Base-by-base conservation (phyloP, 2,888 invertebrate species). In the Phyto melanocephala region DNA sequence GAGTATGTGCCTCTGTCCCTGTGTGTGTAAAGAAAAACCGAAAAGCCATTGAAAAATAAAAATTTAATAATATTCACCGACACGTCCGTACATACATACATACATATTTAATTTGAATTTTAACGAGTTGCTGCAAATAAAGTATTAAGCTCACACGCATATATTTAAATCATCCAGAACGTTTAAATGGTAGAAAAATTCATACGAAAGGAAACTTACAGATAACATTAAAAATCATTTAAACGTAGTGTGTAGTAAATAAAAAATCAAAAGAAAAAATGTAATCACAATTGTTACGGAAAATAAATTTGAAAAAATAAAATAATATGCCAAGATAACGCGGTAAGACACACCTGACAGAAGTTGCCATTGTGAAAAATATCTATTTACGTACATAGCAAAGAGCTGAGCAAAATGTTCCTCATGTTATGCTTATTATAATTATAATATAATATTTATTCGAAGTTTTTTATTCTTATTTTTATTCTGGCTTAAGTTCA, bases 211-310 rank as follows among this genome's bases (percentile, higher is more conserved):
- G 40, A 60, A 67, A 75, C 24, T 22, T 28, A 28, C n/a, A n/a
- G n/a, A n/a, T 47, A 20, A 28, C 17, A 50, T 67, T 67, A 50
- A 68, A 75, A 65, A 76, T 24, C 52, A 68, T 60, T 76, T 60
- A 52, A 52, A 42, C 10, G 28, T 35, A n/a, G 47, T 40, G 15
- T 45, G 50, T 11, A 17, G 11, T 17, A 56, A 58, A 8, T 5
- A 22, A 33, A 40, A 42, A 15, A 17, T 10, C 40, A 22, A n/a
- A 20, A 56, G 50, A 60, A 20, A 33, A 20, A 22, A 42, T 6
- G 28, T n/a, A 58, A 60, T 60, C 50, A 45, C 13, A 15, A 63
- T 54, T 45, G 45, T 28, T 28, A 6, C n/a, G n/a, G 50, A 11
- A 42, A 42, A 28, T 56, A 7, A 42, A 42, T 42, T 17, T 11